Conservation (phyloP, 2,113 vertebrate species). For the Acanthochromis polyacanthus region DNA sequence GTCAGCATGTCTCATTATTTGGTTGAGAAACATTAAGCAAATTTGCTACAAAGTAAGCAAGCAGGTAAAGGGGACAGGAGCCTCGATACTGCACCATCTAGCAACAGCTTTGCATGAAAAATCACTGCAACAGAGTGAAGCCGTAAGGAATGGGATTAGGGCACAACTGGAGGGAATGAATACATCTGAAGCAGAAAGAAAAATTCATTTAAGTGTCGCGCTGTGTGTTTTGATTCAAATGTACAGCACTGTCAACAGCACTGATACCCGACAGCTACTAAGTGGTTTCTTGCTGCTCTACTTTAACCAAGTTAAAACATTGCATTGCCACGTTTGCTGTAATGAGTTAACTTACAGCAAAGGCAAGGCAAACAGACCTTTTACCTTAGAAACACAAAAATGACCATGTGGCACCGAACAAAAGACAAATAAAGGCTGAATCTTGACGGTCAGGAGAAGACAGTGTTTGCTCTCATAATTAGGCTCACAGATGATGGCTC, state of each 20-base stretch:
- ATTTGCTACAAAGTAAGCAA: background rate
- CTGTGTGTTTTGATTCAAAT: too few species aligned
- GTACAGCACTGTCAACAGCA: too few species aligned
- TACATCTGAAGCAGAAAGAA: background rate
- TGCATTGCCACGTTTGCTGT: too few species aligned
- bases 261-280: too few species aligned
- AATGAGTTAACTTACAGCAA: background rate
- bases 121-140: too few species aligned
- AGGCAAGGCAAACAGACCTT: background rate
- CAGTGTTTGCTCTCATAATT: slow-evolving; percentile 52
- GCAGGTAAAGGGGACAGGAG: background rate
- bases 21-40: background rate
- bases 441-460: slow-evolving; percentile 9
- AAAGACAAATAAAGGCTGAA: slow-evolving; percentile 34
- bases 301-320: background rate
- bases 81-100: too few species aligned
- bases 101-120: background rate
- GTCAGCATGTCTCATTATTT: slow-evolving; percentile 6
- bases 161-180: background rate
- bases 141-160: background rate
- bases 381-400: slow-evolving; percentile 7
- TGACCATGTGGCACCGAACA: background rate
- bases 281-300: background rate
- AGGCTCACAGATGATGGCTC: slow-evolving; percentile 1
- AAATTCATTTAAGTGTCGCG: background rate